phyloP scores from a whole-genome alignment of 2,113 vertebrate genomes.

The Triplophysa tibetana region DNA sequence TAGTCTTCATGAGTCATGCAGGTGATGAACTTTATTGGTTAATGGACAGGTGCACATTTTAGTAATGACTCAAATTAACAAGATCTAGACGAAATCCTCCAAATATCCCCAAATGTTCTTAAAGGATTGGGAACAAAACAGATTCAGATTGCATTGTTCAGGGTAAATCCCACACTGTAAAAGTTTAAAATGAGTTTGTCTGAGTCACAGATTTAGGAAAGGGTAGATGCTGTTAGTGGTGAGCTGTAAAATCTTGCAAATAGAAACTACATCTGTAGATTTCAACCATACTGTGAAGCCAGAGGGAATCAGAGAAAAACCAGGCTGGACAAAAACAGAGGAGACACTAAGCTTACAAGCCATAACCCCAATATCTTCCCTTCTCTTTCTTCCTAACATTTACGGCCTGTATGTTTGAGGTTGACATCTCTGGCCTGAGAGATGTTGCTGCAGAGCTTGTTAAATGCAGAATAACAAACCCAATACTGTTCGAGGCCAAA shows the following conservation, averaged over 20 bases:
- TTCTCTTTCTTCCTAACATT: neutral
- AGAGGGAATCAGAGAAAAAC: conserved; percentile 2
- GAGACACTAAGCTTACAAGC: neutral
- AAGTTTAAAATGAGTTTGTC: too few relatives aligned
- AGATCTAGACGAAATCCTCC: too few relatives aligned
- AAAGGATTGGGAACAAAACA: too few relatives aligned
- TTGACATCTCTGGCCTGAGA: neutral
- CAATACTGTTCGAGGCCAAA: neutral
- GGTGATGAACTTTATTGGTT: too few relatives aligned
- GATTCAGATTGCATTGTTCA: too few relatives aligned
- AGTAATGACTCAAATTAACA: too few relatives aligned
- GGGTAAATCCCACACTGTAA: too few relatives aligned
- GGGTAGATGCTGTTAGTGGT: too few relatives aligned
- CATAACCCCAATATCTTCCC: neutral
- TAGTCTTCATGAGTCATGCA: too few relatives aligned
- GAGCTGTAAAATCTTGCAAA: neutral
- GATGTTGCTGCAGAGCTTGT: conserved; percentile 8
- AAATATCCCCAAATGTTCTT: too few relatives aligned
- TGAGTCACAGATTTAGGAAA: too few relatives aligned
- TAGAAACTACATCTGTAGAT: neutral
- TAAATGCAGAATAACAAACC: conserved; percentile 21
- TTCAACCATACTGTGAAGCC: neutral
- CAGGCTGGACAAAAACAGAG: neutral
- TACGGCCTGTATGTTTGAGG: neutral
- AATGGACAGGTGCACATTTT: too few relatives aligned